phyloP scores from a whole-genome alignment of 2,113 vertebrate genomes.

The Penelope pileata region DNA sequence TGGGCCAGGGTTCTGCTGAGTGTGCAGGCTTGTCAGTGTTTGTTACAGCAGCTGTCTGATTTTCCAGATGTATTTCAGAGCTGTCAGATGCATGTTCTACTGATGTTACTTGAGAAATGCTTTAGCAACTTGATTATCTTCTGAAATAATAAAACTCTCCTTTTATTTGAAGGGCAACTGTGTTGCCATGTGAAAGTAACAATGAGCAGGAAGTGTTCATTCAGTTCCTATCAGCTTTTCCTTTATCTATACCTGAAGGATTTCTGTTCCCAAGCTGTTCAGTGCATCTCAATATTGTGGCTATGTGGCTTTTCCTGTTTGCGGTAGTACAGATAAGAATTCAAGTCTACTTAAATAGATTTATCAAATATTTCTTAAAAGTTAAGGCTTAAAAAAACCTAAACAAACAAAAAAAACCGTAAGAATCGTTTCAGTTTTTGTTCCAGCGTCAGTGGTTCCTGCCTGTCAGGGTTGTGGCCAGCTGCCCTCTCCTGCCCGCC shows the following conservation, averaged over 20 bases:
- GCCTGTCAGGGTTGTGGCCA: neutral
- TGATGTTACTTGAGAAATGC: neutral
- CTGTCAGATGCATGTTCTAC: neutral
- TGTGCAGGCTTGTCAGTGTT: neutral
- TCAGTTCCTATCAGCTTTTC: neutral
- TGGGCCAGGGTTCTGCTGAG: neutral
- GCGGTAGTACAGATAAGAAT: neutral
- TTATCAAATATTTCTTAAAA: neutral
- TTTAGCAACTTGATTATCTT: neutral
- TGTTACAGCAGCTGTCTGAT: neutral
- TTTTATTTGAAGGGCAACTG: neutral
- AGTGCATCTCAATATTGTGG: neutral
- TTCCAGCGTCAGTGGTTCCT: neutral
- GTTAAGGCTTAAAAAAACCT: too few relatives aligned
- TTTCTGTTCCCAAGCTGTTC: neutral
- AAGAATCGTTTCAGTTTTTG: neutral
- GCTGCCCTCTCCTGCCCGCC: neutral
- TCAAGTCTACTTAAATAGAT: too few relatives aligned
- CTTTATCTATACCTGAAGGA: neutral
- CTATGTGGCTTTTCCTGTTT: neutral
- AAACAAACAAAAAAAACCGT: too few relatives aligned
- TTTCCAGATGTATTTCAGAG: neutral
- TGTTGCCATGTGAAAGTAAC: neutral
- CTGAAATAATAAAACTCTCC: neutral
- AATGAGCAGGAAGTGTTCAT: neutral